Evolutionary conservation across 2,113 vertebrate genomes (phyloP).

Genomic region (Corydoras maculifer): DNA sequence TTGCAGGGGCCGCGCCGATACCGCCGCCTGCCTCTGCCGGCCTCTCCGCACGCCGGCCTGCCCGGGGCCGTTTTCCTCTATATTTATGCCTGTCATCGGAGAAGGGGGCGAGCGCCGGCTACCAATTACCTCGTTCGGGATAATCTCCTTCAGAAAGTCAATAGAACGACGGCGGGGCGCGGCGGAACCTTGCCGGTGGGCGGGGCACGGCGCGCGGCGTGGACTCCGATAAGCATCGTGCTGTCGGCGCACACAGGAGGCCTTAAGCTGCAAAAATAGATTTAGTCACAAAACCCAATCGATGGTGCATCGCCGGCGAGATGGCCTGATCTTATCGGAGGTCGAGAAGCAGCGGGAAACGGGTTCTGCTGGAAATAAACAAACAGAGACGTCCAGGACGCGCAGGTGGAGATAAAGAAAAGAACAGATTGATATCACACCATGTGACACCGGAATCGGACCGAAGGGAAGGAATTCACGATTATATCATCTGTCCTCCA

Average conservation of each 20-base stretch:
- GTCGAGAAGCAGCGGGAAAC: too few relatives aligned
- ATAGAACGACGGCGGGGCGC: conserved; percentile 39
- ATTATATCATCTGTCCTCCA: too few relatives aligned
- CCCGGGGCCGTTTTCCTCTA: conserved; percentile 48
- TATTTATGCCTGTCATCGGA: conserved; percentile 47
- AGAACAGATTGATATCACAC: too few relatives aligned
- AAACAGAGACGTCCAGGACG: too few relatives aligned
- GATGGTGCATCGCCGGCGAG: neutral
- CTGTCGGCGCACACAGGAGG: neutral
- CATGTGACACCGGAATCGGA: too few relatives aligned
- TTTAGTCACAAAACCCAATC: neutral
- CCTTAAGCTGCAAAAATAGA: conserved; percentile 2
- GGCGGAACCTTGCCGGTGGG: conserved; percentile 48
- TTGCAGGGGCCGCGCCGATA: conserved; percentile 76
- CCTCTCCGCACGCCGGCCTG: conserved; percentile 50
- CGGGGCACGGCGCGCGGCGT: conserved; percentile 9
- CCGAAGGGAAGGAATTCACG: too few relatives aligned
- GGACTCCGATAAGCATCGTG: conserved; percentile 31
- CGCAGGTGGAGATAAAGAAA: too few relatives aligned
- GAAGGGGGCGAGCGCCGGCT: conserved; percentile 32
- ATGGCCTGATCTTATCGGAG: too few relatives aligned
- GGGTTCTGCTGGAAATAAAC: too few relatives aligned
- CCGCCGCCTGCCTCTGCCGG: conserved; percentile 61
- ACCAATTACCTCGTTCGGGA: conserved; percentile 53
- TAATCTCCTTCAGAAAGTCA: conserved; percentile 47